Percentiles rank a stretch among this genome's conserved stretches.
phyloP scores from a whole-genome alignment of 2,797 vertebrate species.

The Muscicapa striata region DNA sequence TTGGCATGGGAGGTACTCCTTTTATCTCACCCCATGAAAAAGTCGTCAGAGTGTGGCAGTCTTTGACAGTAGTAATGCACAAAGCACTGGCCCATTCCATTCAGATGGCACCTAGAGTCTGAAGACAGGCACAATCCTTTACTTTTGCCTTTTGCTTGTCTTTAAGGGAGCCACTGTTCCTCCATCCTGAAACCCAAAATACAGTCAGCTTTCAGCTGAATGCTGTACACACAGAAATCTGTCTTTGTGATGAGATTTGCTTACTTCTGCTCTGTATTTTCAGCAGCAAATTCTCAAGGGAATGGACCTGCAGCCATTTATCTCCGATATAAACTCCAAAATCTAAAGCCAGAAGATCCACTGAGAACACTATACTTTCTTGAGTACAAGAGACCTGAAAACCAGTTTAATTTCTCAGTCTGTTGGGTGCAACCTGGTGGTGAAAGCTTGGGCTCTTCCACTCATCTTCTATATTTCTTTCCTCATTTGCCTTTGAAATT shows the following conservation, averaged over 20 bases:
- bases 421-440: not conserved
- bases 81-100: not conserved
- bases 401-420: not conserved
- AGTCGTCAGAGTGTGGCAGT: not conserved
- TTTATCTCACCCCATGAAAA: not conserved
- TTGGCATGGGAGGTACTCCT: rapidly evolving
- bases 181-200: not conserved
- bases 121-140: not conserved
- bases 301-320: not conserved
- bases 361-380: not conserved
- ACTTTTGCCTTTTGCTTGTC: not conserved
- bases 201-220: not conserved
- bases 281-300: not conserved
- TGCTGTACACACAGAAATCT: not conserved
- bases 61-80: rapidly evolving
- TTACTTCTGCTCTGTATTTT: not conserved
- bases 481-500: not conserved
- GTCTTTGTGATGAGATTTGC: not conserved
- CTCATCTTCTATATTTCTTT: not conserved
- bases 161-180: not conserved
- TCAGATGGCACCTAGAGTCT: not conserved
- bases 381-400: not conserved
- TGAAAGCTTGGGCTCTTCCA: not conserved
- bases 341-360: not conserved
- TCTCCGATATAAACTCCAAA: not conserved